Conservation (phyloP, 2,113 vertebrate species). For the Phaethon lepturus region DNA sequence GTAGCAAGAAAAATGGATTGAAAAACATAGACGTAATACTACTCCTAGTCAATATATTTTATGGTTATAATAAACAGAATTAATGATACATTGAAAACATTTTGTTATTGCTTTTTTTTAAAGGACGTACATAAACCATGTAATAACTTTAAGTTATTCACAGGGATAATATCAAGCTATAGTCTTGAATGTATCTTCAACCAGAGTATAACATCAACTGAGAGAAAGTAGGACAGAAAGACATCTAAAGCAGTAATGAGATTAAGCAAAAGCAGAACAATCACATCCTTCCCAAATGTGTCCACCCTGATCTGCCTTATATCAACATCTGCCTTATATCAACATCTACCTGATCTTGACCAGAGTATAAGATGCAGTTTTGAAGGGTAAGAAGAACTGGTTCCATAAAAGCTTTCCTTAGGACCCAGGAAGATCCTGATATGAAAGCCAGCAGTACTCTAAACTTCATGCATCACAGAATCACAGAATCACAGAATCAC, state of each 20-base stretch:
- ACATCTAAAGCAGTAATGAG: not conserved
- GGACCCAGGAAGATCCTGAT: not conserved
- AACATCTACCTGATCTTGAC: not conserved
- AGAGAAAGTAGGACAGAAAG: not conserved
- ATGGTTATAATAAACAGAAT: slow-evolving; percentile 51
- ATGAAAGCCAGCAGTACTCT: not conserved
- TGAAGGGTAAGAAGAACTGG: not conserved
- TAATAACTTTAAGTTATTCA: not conserved
- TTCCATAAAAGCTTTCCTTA: not conserved
- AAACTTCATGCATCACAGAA: not conserved
- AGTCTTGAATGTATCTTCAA: not conserved
- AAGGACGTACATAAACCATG: not conserved
- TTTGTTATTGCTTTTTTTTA: not conserved
- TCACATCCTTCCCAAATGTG: not conserved
- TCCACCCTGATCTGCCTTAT: not conserved
- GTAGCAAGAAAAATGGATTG: not conserved
- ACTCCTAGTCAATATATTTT: slow-evolving; percentile 17
- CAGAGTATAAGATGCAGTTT: not conserved
- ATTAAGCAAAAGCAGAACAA: not conserved
- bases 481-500: no score
- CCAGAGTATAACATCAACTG: not conserved
- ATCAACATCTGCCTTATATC: not conserved
- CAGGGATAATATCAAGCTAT: not conserved
- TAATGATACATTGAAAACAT: slow-evolving; percentile 42
- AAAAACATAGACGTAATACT: not conserved